Evolutionary conservation across 2,113 vertebrate genomes (phyloP), one percentile per base, ranked within the genome.

Genomic region (Mustela lutreola): DNA sequence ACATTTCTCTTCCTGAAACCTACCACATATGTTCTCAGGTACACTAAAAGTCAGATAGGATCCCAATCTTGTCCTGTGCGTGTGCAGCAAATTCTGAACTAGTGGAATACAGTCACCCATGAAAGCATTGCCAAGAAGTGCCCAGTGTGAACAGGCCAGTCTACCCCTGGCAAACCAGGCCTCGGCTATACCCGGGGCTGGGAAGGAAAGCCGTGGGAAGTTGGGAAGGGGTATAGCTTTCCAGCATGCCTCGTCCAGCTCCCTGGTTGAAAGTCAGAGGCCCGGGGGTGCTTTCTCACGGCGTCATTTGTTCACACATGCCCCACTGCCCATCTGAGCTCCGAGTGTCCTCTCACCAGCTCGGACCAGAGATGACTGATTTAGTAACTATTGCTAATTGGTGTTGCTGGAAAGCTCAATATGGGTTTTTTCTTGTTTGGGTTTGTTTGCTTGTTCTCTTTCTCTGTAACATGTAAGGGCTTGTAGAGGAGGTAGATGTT

Each of bases 311-410:
- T 36, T 31, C 95, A 89, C n/a, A 0, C 96, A 83, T 39, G 71
- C 93, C 18, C 39, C 93, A 24, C 75, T 96, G 53, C 89, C 90
- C 92, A 65, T 76, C 96, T 93, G 92, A 91, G 97, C 91, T 76
- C 94, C 73, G 63, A 95, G 97, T 90, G 92, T 96, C 97, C 75
- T 89, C 93, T 97, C 83, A 56, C 78, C 92, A 93, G 87, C 80
- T 88, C 96, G 96, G 86, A 78, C 95, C 91, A 42, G 96, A 95
- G 93, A 87, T 82, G 96, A 79, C 97, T 94, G 86, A 79, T 97
- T 97, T 98, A 96, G 93, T 98, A 97, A 97, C 97, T 97, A 0
- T 97, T 95, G 97, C 97, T 98, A 97, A 98, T 96, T 98, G 97
- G 90, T 97, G 94, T 90, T 98, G 91, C 94, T 94, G 83, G 97